A percentile compares a stretch with the other conserved stretches of the same genome.
Conservation (phyloP, 2,797 vertebrate genomes). For the Alosa sapidissima region DNA sequence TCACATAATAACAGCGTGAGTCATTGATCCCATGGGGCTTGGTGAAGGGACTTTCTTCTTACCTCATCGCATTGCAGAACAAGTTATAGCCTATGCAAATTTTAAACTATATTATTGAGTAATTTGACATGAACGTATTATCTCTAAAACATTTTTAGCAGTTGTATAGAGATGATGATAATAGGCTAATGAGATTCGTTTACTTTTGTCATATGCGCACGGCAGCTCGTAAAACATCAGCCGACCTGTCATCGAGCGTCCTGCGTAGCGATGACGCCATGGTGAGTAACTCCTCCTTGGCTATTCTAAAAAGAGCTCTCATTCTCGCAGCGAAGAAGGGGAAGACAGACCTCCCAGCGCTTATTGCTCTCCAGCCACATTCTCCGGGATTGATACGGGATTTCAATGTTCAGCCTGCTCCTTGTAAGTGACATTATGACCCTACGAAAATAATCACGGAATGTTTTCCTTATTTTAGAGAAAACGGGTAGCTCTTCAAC, state of each 20-base stretch:
- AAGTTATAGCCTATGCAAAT: not conserved
- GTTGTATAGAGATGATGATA: not conserved
- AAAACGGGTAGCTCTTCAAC: not conserved
- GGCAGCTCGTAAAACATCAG: slow-evolving; percentile 53
- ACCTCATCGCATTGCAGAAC: not conserved
- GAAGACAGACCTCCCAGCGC: slow-evolving; percentile 69
- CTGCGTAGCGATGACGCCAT: slow-evolving; percentile 72
- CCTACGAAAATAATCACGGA: too few species aligned
- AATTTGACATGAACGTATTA: too few species aligned
- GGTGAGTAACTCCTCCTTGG: slow-evolving; percentile 39
- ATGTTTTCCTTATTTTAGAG: not conserved
- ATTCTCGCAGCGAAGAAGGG: slow-evolving; percentile 75
- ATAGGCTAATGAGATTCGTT: not conserved
- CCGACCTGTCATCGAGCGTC: slow-evolving; percentile 56
- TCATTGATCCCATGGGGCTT: not conserved
- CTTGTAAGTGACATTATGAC: slow-evolving; percentile 72
- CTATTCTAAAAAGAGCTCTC: slow-evolving; percentile 49
- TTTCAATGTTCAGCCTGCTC: slow-evolving; percentile 84
- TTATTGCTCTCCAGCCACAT: slow-evolving; percentile 73
- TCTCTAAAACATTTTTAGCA: not conserved
- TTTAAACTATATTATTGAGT: not conserved
- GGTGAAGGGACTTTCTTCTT: not conserved
- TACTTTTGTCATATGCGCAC: slow-evolving; percentile 59
- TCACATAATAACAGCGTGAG: not conserved
- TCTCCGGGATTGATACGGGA: slow-evolving; percentile 79